phyloP scores from a whole-genome alignment of 2,113 vertebrate species.

The Actinemys pallida region DNA sequence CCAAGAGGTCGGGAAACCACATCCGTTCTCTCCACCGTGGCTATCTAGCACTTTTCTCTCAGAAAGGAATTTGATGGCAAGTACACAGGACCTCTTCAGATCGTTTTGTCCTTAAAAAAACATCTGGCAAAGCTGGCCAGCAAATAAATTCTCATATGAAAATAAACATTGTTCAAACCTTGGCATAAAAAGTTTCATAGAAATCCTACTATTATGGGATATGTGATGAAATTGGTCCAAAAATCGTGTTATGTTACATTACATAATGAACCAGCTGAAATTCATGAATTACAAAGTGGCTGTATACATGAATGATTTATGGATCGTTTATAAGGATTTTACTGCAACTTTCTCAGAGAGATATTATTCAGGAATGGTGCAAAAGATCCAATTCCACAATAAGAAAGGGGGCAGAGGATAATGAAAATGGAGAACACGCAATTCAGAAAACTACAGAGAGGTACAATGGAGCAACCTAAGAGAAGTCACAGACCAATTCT shows the following conservation, averaged over 20 bases:
- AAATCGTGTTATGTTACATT: background rate
- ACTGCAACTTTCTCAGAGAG: background rate
- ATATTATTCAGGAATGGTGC: background rate
- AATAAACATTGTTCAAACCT: background rate
- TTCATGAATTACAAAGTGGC: background rate
- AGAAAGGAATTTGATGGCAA: background rate
- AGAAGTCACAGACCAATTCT: background rate
- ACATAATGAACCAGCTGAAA: background rate
- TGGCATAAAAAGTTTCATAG: background rate
- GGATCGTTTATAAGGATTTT: background rate
- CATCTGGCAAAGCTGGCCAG: background rate
- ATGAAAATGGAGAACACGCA: background rate
- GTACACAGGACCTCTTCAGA: background rate
- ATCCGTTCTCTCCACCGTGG: background rate
- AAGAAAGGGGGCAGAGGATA: background rate
- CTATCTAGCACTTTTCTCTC: background rate
- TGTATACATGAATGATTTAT: background rate
- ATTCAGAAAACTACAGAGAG: background rate
- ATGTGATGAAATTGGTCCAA: background rate
- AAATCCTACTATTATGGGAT: background rate
- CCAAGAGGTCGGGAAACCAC: background rate
- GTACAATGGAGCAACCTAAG: background rate
- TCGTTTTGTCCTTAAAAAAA: background rate
- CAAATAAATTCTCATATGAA: background rate
- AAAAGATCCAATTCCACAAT: background rate